A percentile compares a stretch with the other conserved stretches of the same genome.
Conservation (phyloP, 1,140 invertebrate species). For the Drosophila oshimai region DNA sequence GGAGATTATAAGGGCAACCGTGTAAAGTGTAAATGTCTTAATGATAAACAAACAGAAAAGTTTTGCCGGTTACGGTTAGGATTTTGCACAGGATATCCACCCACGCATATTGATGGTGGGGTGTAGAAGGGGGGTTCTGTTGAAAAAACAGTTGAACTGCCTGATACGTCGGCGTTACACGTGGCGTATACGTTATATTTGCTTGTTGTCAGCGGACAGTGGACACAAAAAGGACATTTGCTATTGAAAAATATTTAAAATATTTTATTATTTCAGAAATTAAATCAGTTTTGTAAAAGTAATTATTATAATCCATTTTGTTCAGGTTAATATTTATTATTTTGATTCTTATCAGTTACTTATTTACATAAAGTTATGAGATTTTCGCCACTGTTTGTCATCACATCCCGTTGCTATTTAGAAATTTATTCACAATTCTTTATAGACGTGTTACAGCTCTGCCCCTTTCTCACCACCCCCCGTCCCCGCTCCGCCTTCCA, state of each 20-base stretch:
- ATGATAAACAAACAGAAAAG: constrained; percentile 81
- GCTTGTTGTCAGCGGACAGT: constrained; percentile 27
- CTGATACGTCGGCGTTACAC: constrained; percentile 39
- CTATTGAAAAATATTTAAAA: no score
- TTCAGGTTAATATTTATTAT: no score
- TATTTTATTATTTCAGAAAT: not conserved
- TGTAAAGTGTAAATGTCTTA: constrained; percentile 78
- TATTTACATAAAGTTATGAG: no score
- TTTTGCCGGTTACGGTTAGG: constrained; percentile 62
- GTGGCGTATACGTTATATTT: constrained; percentile 68
- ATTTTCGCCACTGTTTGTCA: constrained; percentile 32
- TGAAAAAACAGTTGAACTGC: constrained; percentile 31
- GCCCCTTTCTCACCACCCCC: constrained; percentile 2
- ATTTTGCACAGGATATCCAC: constrained; percentile 33
- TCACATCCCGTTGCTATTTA: constrained; percentile 56
- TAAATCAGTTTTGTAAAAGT: no score
- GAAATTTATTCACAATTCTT: constrained; percentile 76
- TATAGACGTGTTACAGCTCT: constrained; percentile 67
- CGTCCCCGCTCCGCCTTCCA: not conserved
- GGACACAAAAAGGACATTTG: not conserved
- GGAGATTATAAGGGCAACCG: constrained; percentile 74
- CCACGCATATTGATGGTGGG: constrained; percentile 44
- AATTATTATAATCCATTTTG: no score
- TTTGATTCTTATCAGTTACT: no score
- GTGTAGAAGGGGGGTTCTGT: constrained; percentile 2